Evolutionary conservation across 2,113 vertebrate genomes (phyloP).

Genomic region (Cromileptes altivelis): DNA sequence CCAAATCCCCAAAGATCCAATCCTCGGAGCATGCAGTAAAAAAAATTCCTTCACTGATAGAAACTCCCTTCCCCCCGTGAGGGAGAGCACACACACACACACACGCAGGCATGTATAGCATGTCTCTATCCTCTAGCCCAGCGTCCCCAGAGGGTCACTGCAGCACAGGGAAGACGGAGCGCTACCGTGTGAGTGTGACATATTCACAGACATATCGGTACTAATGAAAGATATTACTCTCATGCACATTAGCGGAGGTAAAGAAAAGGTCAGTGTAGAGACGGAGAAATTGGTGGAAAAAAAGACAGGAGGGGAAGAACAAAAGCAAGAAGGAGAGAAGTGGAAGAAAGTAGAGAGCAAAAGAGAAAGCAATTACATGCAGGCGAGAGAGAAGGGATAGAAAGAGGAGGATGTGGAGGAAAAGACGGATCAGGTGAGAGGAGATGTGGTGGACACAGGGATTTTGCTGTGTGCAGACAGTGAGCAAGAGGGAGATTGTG

Average conservation of each 20-base stretch:
- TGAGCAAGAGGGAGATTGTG: conserved; percentile 28
- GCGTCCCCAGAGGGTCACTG: conserved; percentile 70
- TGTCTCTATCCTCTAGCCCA: conserved; percentile 67
- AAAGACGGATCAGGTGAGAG: conserved; percentile 44
- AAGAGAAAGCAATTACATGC: neutral
- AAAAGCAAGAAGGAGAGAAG: conserved; percentile 7
- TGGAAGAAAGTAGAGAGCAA: conserved; percentile 24
- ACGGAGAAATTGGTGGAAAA: conserved; percentile 25
- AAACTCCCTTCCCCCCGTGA: conserved; percentile 71
- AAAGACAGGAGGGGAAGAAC: conserved; percentile 1
- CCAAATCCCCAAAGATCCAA: conserved; percentile 75
- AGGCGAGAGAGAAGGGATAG: neutral
- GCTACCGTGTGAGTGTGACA: conserved; percentile 55
- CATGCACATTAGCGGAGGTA: conserved; percentile 69
- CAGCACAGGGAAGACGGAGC: conserved; percentile 57
- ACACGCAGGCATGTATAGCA: conserved; percentile 26
- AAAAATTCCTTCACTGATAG: conserved; percentile 77
- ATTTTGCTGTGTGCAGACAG: conserved; percentile 53
- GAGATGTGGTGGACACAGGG: conserved; percentile 45
- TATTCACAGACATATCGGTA: conserved; percentile 73
- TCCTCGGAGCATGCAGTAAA: conserved; percentile 66
- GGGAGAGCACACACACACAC: conserved; percentile 30
- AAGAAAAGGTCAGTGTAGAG: conserved; percentile 73
- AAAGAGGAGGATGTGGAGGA: conserved; percentile 7
- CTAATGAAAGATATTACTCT: conserved; percentile 81